These are phyloP conservation scores for Dysdera silvatica DNA, from an alignment of 1,140 invertebrate genomes.

Conservation along the genomic window DNA sequence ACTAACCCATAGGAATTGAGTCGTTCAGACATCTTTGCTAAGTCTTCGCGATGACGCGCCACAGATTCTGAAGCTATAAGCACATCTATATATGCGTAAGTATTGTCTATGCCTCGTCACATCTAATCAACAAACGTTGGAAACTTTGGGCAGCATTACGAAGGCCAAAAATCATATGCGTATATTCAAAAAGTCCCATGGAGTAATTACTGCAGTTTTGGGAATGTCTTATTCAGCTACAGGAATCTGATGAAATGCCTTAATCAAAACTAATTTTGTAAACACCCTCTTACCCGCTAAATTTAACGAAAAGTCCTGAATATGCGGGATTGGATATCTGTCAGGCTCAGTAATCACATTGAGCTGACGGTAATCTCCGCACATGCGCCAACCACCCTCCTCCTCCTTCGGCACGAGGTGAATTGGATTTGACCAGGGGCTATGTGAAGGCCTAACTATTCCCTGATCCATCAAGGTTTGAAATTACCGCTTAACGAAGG, in stretches of 20 bases:
- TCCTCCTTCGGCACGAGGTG: constrained; percentile 33
- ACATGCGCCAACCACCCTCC: constrained; percentile 12
- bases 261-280: constrained; percentile 18
- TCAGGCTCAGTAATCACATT: constrained; percentile 21
- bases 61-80: constrained; percentile 42
- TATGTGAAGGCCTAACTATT: constrained; percentile 29
- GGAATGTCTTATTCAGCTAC: constrained; percentile 9
- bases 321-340: constrained; percentile 26
- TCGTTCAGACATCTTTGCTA: constrained; percentile 39
- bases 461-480: constrained; percentile 4
- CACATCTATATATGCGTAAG: constrained; percentile 36
- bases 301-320: constrained; percentile 13
- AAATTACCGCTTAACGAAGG: constrained; percentile 11
- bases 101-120: background rate
- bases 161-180: constrained; percentile 24
- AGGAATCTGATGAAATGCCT: constrained; percentile 20
- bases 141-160: too few species aligned
- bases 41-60: constrained; percentile 40
- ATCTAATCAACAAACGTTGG: constrained; percentile 21
- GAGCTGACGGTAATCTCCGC: constrained; percentile 19
- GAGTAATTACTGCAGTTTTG: constrained; percentile 25
- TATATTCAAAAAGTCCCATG: constrained; percentile 24
- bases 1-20: constrained; percentile 37
- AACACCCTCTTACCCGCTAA: background rate
- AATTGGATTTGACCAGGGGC: constrained; percentile 28